Percentiles rank a stretch among this genome's conserved stretches.
Conservation (phyloP, 1,140 invertebrate genomes). For the Zaprionus taronus region DNA sequence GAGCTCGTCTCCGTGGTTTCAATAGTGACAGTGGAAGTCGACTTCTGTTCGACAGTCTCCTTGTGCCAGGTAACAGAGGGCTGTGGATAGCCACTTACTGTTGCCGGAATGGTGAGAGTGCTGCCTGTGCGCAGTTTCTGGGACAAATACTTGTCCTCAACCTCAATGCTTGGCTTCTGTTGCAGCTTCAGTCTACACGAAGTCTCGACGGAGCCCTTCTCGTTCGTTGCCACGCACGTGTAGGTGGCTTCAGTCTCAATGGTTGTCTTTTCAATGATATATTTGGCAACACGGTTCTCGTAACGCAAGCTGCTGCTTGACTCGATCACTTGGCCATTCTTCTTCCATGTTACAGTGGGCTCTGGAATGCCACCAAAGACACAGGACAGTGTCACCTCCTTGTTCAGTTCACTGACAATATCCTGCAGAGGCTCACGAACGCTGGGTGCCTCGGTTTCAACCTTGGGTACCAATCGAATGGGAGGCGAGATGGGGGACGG, state of each 20-base stretch:
- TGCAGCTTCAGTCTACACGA: slow-evolving; percentile 88
- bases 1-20: slow-evolving; percentile 86
- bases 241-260: slow-evolving; percentile 89
- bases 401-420: slow-evolving; percentile 86
- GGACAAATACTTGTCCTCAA: slow-evolving; percentile 87
- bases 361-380: slow-evolving; percentile 92
- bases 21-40: slow-evolving; percentile 85
- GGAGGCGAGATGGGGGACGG: slow-evolving; percentile 86
- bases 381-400: slow-evolving; percentile 89
- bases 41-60: slow-evolving; percentile 86
- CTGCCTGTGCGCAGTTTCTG: slow-evolving; percentile 87
- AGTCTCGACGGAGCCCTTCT: slow-evolving; percentile 89
- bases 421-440: slow-evolving; percentile 88
- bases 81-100: slow-evolving; percentile 88
- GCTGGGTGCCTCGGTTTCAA: slow-evolving; percentile 86
- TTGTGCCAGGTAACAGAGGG: slow-evolving; percentile 89
- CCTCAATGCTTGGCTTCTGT: slow-evolving; percentile 87
- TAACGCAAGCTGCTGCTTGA: slow-evolving; percentile 87
- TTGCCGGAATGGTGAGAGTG: slow-evolving; percentile 87
- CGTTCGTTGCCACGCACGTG: slow-evolving; percentile 90
- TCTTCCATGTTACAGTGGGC: slow-evolving; percentile 93
- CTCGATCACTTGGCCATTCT: slow-evolving; percentile 86
- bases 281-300: slow-evolving; percentile 90
- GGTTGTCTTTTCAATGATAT: slow-evolving; percentile 88
- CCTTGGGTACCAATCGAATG: slow-evolving; percentile 86